Base-by-base conservation (phyloP, 2,888 invertebrate species). In the Frankliniella intonsa region DNA sequence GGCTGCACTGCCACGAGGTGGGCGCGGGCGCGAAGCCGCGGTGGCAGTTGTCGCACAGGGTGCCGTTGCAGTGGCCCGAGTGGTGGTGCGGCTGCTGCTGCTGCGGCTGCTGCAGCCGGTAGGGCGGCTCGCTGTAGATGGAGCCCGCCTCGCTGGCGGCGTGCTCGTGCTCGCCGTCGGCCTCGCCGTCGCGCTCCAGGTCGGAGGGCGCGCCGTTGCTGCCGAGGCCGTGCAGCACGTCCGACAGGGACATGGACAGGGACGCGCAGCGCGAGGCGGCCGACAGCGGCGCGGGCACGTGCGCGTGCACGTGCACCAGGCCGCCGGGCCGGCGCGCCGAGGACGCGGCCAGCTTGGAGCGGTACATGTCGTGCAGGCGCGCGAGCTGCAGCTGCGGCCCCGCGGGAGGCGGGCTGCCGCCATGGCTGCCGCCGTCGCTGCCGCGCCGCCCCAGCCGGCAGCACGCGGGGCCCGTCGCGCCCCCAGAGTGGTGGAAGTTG, bases 121-220 rank as follows among this genome's bases (percentile, higher is more conserved):
- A 95, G 10, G 95, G 94, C 0, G 95, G 95, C 87, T 95, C 95
- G 87, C 95, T 95, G 87, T 95, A 95, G 84, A 95, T 95, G 86
- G 95, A 95, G 84, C 94, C 94, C 84, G 94, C 94, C 51, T 91
- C 92, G 85, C 90, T 92, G 84, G 92, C 92, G 85, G 92, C 69
- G 69, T 76, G 69, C 69, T 69, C 69, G 69, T 22, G 22, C 22
- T 76, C 69, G 69, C 69, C 69, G 22, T 76, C 69, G 10, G 22
- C 91, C 82, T 91, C 90, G 10, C 69, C 22, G 22, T 76, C 69
- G 69, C 69, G 12, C 22, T 76, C 69, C 69, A 25, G 25, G 69
- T 9, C 25, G 69, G 19, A 19, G 14, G 62, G 62, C 62, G 69
- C 69, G 19, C 80, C 82, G 79, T 65, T 83, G n/a, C 83, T 82